Conservation (phyloP, 2,797 vertebrate genomes). For the Arrhamphus sclerolepis region DNA sequence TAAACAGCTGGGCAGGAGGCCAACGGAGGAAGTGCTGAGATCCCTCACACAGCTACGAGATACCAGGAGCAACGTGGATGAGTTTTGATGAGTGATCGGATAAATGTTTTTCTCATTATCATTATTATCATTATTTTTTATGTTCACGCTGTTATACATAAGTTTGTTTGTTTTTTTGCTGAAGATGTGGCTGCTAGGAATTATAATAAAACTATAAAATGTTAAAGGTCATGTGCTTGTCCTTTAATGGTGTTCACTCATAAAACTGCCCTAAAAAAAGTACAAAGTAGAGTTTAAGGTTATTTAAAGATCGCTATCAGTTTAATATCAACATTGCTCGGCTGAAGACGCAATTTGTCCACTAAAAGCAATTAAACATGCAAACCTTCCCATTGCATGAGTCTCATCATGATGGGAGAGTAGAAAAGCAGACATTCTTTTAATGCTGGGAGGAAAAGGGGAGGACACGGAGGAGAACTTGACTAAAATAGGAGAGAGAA, state of each 20-base stretch:
- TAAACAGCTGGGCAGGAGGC: constrained; percentile 80
- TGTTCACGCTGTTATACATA: constrained; percentile 18
- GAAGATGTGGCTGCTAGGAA: constrained; percentile 15
- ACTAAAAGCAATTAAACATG: constrained; percentile 36
- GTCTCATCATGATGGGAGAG: constrained; percentile 43
- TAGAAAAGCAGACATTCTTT: constrained; percentile 59
- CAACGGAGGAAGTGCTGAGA: constrained; percentile 68
- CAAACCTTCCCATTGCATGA: constrained; percentile 25
- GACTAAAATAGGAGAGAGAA: constrained; percentile 79
- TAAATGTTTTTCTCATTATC: constrained; percentile 34
- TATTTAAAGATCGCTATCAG: constrained; percentile 44
- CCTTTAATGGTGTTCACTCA: constrained; percentile 17
- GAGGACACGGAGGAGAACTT: constrained; percentile 50
- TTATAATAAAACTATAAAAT: constrained; percentile 65
- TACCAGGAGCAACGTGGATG: constrained; percentile 76
- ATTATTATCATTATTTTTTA: constrained; percentile 27
- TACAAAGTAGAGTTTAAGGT: constrained; percentile 10
- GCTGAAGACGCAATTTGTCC: constrained; percentile 31
- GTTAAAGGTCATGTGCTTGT: constrained; percentile 3
- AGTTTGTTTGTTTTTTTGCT: constrained; percentile 10
- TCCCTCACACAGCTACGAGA: constrained; percentile 80
- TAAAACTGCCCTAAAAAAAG: constrained; percentile 7
- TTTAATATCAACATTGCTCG: constrained; percentile 30
- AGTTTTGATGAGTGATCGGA: constrained; percentile 74
- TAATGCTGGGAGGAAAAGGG: constrained; percentile 59